Evolutionary conservation across 2,113 vertebrate species (phyloP).

Genomic region (Tauraco erythrolophus): DNA sequence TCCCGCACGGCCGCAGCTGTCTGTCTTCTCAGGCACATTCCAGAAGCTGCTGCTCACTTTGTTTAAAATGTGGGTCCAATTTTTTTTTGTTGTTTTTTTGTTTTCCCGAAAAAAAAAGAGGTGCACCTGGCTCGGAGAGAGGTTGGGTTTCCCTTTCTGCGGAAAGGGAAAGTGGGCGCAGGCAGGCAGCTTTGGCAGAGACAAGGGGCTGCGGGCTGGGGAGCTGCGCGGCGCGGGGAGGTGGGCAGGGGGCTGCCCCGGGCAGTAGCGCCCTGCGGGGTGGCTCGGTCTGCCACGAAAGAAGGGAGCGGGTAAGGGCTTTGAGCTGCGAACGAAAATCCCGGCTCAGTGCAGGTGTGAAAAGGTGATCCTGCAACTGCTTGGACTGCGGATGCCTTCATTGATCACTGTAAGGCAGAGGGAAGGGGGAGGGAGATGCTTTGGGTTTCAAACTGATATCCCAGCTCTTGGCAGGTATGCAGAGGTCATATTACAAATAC

Average conservation of each 20-base stretch:
- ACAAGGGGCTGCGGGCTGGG: background rate
- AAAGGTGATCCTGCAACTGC: background rate
- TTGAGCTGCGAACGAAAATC: background rate
- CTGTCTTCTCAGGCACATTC: background rate
- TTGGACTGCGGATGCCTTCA: background rate
- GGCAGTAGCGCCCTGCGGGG: background rate
- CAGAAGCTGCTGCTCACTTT: background rate
- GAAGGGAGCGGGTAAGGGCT: background rate
- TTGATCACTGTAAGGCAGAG: background rate
- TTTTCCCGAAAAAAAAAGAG: background rate
- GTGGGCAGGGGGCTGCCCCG: background rate
- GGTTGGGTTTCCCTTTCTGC: background rate
- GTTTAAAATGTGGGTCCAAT: background rate
- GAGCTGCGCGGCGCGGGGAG: background rate
- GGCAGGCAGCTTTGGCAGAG: background rate
- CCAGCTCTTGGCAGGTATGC: background rate
- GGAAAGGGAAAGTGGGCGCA: background rate
- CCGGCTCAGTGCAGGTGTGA: background rate
- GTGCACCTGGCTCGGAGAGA: background rate
- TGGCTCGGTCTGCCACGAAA: background rate
- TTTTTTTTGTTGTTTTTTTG: background rate
- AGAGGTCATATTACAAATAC: background rate
- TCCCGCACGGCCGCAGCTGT: too few relatives aligned
- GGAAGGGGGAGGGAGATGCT: background rate
- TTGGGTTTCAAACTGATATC: background rate